These are phyloP conservation scores for Eulacestoma nigropectus DNA, from an alignment of 2,113 vertebrate species.

Conservation along the genomic window DNA sequence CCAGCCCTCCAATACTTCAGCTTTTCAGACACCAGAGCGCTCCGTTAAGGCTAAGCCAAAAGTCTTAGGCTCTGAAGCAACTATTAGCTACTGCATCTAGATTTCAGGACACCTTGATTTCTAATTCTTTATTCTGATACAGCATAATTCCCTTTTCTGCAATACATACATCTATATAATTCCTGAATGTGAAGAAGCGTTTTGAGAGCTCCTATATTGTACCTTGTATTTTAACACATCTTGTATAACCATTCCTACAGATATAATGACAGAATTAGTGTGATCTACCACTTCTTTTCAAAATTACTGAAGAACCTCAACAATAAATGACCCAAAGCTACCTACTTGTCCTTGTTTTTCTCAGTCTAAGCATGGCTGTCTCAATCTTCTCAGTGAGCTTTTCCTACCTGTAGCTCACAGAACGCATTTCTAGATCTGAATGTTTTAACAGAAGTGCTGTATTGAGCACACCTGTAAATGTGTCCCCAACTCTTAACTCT, in stretches of 20 bases:
- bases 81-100: background rate
- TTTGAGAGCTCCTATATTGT: background rate
- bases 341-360: background rate
- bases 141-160: background rate
- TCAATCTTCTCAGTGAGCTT: background rate
- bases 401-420: background rate
- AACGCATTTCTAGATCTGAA: background rate
- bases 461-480: background rate
- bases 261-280: background rate
- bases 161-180: background rate
- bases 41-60: background rate
- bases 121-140: background rate
- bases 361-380: background rate
- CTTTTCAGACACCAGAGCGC: background rate
- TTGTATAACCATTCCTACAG: background rate
- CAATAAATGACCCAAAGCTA: background rate
- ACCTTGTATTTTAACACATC: background rate
- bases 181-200: background rate
- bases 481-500: background rate
- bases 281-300: rapidly evolving
- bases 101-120: background rate
- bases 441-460: background rate
- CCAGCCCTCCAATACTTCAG: background rate
- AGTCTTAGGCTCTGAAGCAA: background rate
- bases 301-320: background rate